phyloP scores from a whole-genome alignment of 2,797 vertebrate species.

The Apogon talboti region DNA sequence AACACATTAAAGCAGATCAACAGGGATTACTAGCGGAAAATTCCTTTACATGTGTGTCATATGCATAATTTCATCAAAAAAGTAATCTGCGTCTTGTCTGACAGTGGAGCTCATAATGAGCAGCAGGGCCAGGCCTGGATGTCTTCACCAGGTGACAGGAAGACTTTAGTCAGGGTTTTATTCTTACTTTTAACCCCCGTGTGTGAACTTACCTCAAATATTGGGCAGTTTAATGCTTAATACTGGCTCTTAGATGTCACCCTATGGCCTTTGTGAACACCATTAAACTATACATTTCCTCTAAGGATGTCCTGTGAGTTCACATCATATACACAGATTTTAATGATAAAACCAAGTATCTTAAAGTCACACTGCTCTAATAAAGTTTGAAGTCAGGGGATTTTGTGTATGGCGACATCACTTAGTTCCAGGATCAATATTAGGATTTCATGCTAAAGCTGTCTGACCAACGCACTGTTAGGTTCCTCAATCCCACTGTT shows the following conservation, averaged over 20 bases:
- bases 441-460: conserved; percentile 42
- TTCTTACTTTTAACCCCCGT: conserved; percentile 6
- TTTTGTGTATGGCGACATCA: conserved; percentile 21
- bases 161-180: conserved; percentile 21
- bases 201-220: conserved; percentile 18
- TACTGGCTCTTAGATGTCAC: conserved; percentile 9
- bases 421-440: conserved; percentile 36
- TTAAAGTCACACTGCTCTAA: conserved; percentile 22
- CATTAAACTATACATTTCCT: neutral
- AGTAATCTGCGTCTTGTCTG: conserved; percentile 61
- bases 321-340: neutral
- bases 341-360: neutral
- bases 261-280: conserved; percentile 24
- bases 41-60: conserved; percentile 63
- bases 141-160: conserved; percentile 34
- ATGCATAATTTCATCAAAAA: conserved; percentile 76
- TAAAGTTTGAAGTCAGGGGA: conserved; percentile 21
- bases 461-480: conserved; percentile 20
- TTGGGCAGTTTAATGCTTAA: neutral
- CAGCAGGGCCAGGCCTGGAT: conserved; percentile 27
- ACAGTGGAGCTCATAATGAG: conserved; percentile 39
- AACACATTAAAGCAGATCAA: conserved; percentile 76
- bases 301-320: conserved; percentile 19
- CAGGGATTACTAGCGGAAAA: conserved; percentile 73
- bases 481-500: conserved; percentile 36